Percentiles rank a stretch among this genome's conserved stretches.
phyloP scores from a whole-genome alignment of 2,113 vertebrate species.

The Suncus etruscus region DNA sequence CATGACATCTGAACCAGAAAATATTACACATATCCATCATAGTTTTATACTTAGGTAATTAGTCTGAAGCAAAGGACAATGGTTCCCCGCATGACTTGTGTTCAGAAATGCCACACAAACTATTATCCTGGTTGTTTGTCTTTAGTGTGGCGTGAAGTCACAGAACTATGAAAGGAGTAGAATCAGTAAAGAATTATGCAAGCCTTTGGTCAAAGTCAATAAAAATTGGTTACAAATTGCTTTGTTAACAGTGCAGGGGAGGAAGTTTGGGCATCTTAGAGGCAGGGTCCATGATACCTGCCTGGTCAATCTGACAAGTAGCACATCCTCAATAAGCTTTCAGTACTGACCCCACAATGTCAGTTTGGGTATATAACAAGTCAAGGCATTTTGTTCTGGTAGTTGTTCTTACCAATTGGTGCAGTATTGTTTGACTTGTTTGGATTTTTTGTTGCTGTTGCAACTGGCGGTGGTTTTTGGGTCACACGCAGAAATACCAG shows the following conservation, averaged over 20 bases:
- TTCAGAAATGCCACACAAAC: constrained; percentile 54
- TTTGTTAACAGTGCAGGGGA: not conserved
- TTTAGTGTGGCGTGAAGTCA: constrained; percentile 55
- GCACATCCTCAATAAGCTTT: not conserved
- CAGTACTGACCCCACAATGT: not conserved
- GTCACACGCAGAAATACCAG: too few relatives aligned
- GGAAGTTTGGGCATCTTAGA: constrained; percentile 37
- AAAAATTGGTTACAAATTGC: constrained; percentile 65
- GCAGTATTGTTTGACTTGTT: not conserved
- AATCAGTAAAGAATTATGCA: constrained; percentile 14
- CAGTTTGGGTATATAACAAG: not conserved
- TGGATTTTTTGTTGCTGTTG: too few relatives aligned
- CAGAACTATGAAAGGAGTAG: constrained; percentile 21
- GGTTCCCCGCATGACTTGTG: constrained; percentile 11
- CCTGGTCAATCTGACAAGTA: constrained; percentile 64
- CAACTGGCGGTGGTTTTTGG: too few relatives aligned
- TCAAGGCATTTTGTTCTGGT: not conserved
- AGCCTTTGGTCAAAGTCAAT: constrained; percentile 64
- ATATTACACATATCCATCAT: constrained; percentile 2
- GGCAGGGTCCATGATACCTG: constrained; percentile 17
- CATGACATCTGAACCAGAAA: not conserved
- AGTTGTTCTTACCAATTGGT: constrained; percentile 17
- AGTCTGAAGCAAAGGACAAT: constrained; percentile 57
- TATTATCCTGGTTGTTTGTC: constrained; percentile 41
- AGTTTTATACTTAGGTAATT: not conserved